Percentiles rank a stretch among this genome's conserved stretches.
Evolutionary conservation across 1,140 invertebrate genomes (phyloP).

Genomic region (Tenebrio molitor): DNA sequence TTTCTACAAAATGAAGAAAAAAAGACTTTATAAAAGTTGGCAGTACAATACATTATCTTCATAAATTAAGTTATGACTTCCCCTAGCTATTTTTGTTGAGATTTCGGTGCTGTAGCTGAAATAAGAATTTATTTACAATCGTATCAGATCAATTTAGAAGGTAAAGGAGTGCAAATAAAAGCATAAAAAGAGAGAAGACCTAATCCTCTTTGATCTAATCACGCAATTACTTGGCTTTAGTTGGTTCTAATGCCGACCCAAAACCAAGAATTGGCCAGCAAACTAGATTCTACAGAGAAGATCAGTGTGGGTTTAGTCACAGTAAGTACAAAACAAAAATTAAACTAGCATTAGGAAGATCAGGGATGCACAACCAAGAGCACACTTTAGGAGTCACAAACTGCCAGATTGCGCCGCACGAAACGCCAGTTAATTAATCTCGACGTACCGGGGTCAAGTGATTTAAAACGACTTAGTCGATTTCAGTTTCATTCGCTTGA

Average conservation of each 20-base stretch:
- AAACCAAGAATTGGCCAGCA: slow-evolving; percentile 28
- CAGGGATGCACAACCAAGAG: slow-evolving; percentile 15
- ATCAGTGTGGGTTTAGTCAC: slow-evolving; percentile 4
- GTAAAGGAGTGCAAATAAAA: slow-evolving; percentile 45
- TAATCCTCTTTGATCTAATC: slow-evolving; percentile 31
- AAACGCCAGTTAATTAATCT: not conserved
- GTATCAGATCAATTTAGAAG: slow-evolving; percentile 22
- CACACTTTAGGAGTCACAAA: not conserved
- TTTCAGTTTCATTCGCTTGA: too few species aligned
- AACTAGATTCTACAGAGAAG: slow-evolving; percentile 28
- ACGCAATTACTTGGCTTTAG: slow-evolving; percentile 35
- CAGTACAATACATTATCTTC: slow-evolving; percentile 43
- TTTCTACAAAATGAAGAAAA: slow-evolving; percentile 49
- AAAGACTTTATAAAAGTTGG: slow-evolving; percentile 47
- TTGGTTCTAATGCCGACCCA: slow-evolving; percentile 18
- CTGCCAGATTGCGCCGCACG: not conserved
- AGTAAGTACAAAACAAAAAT: slow-evolving; percentile 11
- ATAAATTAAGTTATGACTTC: slow-evolving; percentile 43
- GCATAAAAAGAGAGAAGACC: slow-evolving; percentile 25
- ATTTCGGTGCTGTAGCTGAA: slow-evolving; percentile 43
- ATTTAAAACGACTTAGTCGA: too few species aligned
- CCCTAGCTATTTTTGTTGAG: slow-evolving; percentile 48
- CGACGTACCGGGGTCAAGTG: not conserved
- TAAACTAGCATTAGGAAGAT: slow-evolving; percentile 15
- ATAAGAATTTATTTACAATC: slow-evolving; percentile 49